Percentiles rank a stretch among this genome's conserved stretches.
These are phyloP conservation scores for Sarcophaga rosellei DNA, from an alignment of 2,888 invertebrate species.

Conservation along the genomic window DNA sequence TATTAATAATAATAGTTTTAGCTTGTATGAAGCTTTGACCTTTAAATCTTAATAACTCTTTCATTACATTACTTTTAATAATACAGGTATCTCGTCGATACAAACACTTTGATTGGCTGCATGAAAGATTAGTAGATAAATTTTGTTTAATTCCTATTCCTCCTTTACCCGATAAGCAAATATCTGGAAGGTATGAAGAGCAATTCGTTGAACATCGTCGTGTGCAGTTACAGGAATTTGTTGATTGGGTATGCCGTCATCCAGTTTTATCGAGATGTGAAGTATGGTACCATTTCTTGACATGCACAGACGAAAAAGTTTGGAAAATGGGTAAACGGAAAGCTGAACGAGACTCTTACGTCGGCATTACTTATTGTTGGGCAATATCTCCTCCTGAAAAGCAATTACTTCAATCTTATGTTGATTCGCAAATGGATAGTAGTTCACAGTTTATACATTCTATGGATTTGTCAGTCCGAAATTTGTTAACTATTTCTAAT, in stretches of 20 bases:
- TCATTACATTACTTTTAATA: slow-evolving; percentile 5
- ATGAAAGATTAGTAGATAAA: slow-evolving; percentile 95
- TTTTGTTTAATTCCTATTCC: slow-evolving; percentile 97
- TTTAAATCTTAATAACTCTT: too few relatives aligned
- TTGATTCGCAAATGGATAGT: slow-evolving; percentile 92
- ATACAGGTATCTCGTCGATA: slow-evolving; percentile 89
- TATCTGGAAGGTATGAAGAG: slow-evolving; percentile 98
- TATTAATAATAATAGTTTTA: too few relatives aligned
- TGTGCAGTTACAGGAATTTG: slow-evolving; percentile 96
- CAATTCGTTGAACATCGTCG: slow-evolving; percentile 97
- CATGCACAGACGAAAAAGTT: slow-evolving; percentile 97
- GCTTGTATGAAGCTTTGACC: slow-evolving; percentile 15
- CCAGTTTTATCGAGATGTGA: slow-evolving; percentile 95
- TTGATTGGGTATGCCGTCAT: slow-evolving; percentile 97
- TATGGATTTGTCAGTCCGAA: slow-evolving; percentile 94
- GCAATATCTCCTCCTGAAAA: slow-evolving; percentile 93
- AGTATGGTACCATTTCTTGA: slow-evolving; percentile 98
- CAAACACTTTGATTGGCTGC: slow-evolving; percentile 99
- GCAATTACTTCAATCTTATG: slow-evolving; percentile 87
- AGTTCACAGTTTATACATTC: slow-evolving; percentile 91
- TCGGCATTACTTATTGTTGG: slow-evolving; percentile 95
- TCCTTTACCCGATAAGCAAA: slow-evolving; percentile 98
- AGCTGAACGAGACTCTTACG: slow-evolving; percentile 96
- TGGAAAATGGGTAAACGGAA: slow-evolving; percentile 98
- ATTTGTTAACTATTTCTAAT: slow-evolving; percentile 88